A percentile compares a stretch with the other conserved stretches of the same genome.
phyloP scores from a whole-genome alignment of 2,113 vertebrate genomes.

The Beaufortia kweichowensis region DNA sequence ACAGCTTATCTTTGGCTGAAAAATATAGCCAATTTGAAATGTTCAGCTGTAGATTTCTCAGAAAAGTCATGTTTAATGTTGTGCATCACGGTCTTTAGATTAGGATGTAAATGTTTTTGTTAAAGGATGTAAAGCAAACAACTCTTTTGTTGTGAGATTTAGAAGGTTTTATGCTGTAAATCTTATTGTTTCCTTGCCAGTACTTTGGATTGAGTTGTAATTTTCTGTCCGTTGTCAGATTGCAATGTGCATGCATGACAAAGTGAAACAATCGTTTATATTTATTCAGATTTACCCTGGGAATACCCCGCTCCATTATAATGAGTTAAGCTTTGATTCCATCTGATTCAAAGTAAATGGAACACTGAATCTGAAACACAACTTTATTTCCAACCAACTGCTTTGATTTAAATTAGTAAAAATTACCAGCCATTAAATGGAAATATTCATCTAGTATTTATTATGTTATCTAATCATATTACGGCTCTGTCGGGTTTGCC shows the following conservation, averaged over 20 bases:
- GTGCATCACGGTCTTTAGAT: not conserved
- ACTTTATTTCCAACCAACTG: conserved; percentile 22
- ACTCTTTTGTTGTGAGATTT: not conserved
- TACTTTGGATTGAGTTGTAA: conserved; percentile 15
- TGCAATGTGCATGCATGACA: conserved; percentile 7
- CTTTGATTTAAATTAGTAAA: conserved; percentile 14
- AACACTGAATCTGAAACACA: conserved; percentile 4
- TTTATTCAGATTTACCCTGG: conserved; percentile 39
- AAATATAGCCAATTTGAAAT: too few relatives aligned
- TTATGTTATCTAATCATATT: conserved; percentile 44
- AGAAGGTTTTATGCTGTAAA: conserved; percentile 4
- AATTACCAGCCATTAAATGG: conserved; percentile 21
- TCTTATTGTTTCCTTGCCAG: not conserved
- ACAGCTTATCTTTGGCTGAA: too few relatives aligned
- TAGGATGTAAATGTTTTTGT: not conserved
- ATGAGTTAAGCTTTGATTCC: conserved; percentile 43
- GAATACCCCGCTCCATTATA: not conserved
- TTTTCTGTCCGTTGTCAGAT: conserved; percentile 31
- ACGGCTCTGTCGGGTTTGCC: not conserved
- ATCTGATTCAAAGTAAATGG: conserved; percentile 27
- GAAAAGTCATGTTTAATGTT: not conserved
- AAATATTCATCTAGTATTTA: conserved; percentile 41
- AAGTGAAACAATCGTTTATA: not conserved
- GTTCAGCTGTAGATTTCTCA: too few relatives aligned
- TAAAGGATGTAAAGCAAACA: not conserved